Percentiles rank a stretch among this genome's conserved stretches.
These are phyloP conservation scores for Ictalurus punctatus DNA, from an alignment of 2,113 vertebrate genomes.

Conservation along the genomic window DNA sequence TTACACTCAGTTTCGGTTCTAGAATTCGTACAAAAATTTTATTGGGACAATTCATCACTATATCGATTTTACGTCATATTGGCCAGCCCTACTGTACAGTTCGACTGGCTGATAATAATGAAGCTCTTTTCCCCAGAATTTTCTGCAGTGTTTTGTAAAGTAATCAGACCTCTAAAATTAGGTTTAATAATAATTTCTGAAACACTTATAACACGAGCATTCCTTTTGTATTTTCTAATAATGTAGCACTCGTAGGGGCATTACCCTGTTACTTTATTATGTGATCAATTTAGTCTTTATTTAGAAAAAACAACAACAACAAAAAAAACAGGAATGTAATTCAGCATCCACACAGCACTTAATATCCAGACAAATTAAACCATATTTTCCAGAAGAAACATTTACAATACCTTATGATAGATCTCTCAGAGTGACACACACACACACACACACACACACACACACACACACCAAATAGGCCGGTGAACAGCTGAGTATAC, in stretches of 20 bases:
- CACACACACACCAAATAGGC: not conserved
- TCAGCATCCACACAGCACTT: not conserved
- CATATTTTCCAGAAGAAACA: not conserved
- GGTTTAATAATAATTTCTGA: not conserved
- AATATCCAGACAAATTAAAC: constrained; percentile 1
- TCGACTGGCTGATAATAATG: not conserved
- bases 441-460: not conserved
- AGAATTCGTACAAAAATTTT: not conserved
- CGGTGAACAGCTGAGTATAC: constrained; percentile 60
- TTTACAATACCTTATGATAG: not conserved
- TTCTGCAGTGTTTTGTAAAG: not conserved
- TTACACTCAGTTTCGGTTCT: no score
- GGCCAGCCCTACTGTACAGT: not conserved
- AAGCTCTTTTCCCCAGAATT: not conserved
- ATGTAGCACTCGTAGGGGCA: not conserved
- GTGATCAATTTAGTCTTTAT: not conserved
- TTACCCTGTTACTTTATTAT: not conserved
- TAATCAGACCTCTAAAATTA: not conserved
- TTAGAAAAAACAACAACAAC: no score
- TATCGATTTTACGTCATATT: not conserved
- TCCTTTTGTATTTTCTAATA: not conserved
- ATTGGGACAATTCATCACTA: not conserved
- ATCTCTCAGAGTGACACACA: not conserved
- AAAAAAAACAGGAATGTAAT: not conserved
- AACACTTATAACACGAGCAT: not conserved